Base-by-base conservation (phyloP, 2,113 vertebrate genomes). In the Onychorhynchus coronatus region DNA sequence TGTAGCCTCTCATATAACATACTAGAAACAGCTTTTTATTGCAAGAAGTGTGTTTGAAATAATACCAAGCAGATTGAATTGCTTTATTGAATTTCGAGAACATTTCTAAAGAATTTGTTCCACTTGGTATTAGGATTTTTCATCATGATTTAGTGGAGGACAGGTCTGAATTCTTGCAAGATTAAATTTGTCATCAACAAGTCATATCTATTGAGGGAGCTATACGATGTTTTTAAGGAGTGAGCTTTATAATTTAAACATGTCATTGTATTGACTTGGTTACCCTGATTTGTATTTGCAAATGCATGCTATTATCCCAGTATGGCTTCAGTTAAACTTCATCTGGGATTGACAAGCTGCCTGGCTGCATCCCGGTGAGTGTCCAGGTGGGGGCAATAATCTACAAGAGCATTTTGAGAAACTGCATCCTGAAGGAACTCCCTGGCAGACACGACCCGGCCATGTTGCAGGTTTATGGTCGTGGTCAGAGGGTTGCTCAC, bases 371-470 rank as follows among this genome's bases (percentile, higher is more conserved):
- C 75, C 81, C 21, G 6, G 58, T 8, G 41, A 61, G 39, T 14
- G 75, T 53, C 92, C 94, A 39, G 88, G 7, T 37, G 95, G 90
- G 85, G 94, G 88, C 95, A 94, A 85, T 70, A 75, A 70, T 22
- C 44, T 13, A 11, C 74, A 68, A 66, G 41, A 85, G 74, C 78
- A 41, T 2, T 31, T 24, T 10, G 41, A 68, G 74, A 49, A 58
- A 58, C 2, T 16, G 42, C 7, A 2, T 58, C 44, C 59, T 58
- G 50, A 5, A 53, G 46, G 46, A 90, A 4, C 50, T 79, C 9
- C 28, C 59, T n/a, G n/a, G 12, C 8, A 22, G 44, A 27, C 8
- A 11, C 20, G 35, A 11, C 12, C 31, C 58, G 23, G 33, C 59
- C 47, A 2, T 5, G 23, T 5, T 56, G 66, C 67, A 88, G 62